Evolutionary conservation across 2,797 vertebrate species (phyloP).

Genomic region (Darevskia mixta): DNA sequence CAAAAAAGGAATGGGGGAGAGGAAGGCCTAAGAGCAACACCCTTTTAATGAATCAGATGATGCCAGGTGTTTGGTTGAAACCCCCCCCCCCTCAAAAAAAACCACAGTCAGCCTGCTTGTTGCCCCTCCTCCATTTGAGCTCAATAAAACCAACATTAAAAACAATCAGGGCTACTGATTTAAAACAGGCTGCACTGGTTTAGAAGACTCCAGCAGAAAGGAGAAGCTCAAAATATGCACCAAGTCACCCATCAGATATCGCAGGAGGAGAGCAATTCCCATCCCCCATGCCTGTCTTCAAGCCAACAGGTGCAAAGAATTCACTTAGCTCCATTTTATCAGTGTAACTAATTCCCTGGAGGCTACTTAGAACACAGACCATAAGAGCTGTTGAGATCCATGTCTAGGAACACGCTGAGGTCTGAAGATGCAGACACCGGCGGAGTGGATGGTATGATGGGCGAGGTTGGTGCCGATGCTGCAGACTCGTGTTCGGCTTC

Average conservation of each 20-base stretch:
- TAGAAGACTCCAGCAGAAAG: not conserved
- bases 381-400: slow-evolving; percentile 87
- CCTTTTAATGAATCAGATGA: not conserved
- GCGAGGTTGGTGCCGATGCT: slow-evolving; percentile 90
- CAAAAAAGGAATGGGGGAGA: not conserved
- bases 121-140: too few relatives aligned
- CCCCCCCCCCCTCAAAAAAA: too few relatives aligned
- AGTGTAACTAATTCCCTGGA: not conserved
- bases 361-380: slow-evolving; percentile 67
- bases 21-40: not conserved
- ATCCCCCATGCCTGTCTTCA: too few relatives aligned
- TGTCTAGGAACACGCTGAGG: slow-evolving; percentile 90
- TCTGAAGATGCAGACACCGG: slow-evolving; percentile 94
- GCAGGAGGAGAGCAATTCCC: not conserved
- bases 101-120: too few relatives aligned
- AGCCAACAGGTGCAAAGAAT: not conserved
- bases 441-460: slow-evolving; percentile 91
- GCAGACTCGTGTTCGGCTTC: slow-evolving; percentile 89
- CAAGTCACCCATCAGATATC: not conserved
- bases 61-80: not conserved
- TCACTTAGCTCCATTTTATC: not conserved
- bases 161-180: not conserved
- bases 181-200: not conserved
- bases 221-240: not conserved
- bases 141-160: too few relatives aligned